These are phyloP conservation scores for Eilema depressum DNA, from an alignment of 2,888 invertebrate species.

Conservation along the genomic window DNA sequence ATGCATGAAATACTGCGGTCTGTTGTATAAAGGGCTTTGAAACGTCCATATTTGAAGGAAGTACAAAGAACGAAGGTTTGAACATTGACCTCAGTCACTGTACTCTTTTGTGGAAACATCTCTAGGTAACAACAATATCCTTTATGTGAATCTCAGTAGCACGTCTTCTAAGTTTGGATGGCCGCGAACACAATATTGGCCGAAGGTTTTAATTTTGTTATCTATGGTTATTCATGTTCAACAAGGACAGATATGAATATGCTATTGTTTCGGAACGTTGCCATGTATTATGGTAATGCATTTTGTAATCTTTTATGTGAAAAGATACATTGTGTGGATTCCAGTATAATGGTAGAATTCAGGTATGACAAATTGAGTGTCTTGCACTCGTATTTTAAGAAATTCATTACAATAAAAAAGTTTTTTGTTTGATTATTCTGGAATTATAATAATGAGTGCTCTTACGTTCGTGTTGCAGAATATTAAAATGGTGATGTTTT, in stretches of 20 bases:
- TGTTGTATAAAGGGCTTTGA: not conserved
- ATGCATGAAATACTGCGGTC: constrained; percentile 28
- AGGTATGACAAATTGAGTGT: not conserved
- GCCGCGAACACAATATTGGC: constrained; percentile 2
- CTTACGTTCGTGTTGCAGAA: too few species aligned
- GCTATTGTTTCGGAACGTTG: constrained; percentile 36
- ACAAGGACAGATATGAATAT: constrained; percentile 43
- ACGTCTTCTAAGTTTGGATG: not conserved
- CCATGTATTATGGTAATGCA: constrained; percentile 39
- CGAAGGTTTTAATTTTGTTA: constrained; percentile 16
- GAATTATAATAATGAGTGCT: not conserved
- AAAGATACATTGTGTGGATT: constrained; percentile 6
- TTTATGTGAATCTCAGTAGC: constrained; percentile 4
- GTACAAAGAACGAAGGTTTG: constrained; percentile 1
- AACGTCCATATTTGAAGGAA: constrained; percentile 25
- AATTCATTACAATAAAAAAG: not conserved
- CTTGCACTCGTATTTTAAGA: not conserved
- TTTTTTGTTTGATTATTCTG: not conserved
- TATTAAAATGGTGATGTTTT: too few species aligned
- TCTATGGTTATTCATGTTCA: constrained; percentile 25
- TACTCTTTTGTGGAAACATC: constrained; percentile 5
- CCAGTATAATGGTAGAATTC: constrained; percentile 1
- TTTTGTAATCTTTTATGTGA: constrained; percentile 25
- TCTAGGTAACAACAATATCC: constrained; percentile 13
- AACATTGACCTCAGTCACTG: constrained; percentile 12